Percentiles rank a stretch among this genome's conserved stretches.
Conservation (phyloP, 2,888 invertebrate species). For the Noctuana brunneofusca region DNA sequence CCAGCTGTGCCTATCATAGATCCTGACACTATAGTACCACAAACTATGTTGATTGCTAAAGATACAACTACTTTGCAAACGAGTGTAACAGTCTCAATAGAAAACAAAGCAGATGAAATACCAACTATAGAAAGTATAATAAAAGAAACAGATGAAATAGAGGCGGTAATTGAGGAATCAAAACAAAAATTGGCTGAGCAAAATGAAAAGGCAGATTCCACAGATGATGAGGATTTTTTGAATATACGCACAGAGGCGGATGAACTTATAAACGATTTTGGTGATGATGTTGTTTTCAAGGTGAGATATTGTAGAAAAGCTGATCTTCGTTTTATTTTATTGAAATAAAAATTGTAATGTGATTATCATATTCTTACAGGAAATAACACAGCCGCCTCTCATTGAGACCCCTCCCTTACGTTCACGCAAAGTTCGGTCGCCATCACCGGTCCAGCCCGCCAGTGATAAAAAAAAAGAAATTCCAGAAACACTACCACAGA, state of each 20-base stretch:
- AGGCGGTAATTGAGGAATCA: conserved; percentile 83
- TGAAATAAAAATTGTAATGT: no score
- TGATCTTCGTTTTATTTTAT: background rate
- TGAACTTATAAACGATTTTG: conserved; percentile 78
- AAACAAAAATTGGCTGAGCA: conserved; percentile 72
- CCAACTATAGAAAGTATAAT: conserved; percentile 60
- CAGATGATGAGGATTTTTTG: conserved; percentile 85
- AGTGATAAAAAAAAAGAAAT: conserved; percentile 47
- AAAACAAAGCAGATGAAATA: conserved; percentile 12
- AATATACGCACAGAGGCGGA: conserved; percentile 86
- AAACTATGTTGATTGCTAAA: conserved; percentile 36
- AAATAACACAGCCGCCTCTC: conserved; percentile 60
- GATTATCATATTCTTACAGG: conserved; percentile 50
- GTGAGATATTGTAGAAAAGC: conserved; percentile 44
- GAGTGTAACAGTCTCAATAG: conserved; percentile 27
- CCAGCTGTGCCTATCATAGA: conserved; percentile 74
- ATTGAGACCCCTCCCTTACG: conserved; percentile 55
- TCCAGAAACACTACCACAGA: conserved; percentile 66
- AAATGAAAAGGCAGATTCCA: conserved; percentile 65
- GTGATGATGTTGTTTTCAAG: conserved; percentile 77
- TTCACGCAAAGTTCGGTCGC: conserved; percentile 44
- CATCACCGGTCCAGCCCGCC: conserved; percentile 35
- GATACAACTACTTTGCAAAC: conserved; percentile 15
- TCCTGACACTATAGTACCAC: conserved; percentile 64
- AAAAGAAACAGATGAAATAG: conserved; percentile 78